These are phyloP conservation scores for Macroramphosus scolopax DNA, from an alignment of 2,797 vertebrate species.

Conservation along the genomic window DNA sequence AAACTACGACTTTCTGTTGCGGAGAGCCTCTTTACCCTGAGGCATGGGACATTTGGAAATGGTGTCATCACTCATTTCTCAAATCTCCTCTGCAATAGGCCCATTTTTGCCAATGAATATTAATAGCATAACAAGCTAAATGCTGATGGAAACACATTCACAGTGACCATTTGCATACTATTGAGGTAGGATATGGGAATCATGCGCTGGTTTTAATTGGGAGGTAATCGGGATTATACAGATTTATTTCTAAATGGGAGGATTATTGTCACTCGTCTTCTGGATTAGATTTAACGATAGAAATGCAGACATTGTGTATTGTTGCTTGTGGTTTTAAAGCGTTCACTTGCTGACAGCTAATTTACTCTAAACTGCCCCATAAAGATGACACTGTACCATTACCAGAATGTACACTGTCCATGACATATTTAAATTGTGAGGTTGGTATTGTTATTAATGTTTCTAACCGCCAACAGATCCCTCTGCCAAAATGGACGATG, in stretches of 20 bases:
- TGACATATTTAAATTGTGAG: too few relatives aligned
- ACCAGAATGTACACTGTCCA: too few relatives aligned
- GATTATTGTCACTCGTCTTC: conserved; percentile 44
- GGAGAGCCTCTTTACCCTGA: conserved; percentile 30
- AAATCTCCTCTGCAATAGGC: conserved; percentile 39
- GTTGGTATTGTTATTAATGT: too few relatives aligned
- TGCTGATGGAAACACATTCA: conserved; percentile 45
- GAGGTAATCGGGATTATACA: conserved; percentile 57
- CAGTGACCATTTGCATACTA: conserved; percentile 48
- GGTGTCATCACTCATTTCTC: conserved; percentile 63
- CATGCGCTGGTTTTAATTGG: conserved; percentile 55
- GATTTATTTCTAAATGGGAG: conserved; percentile 56
- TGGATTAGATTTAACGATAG: conserved; percentile 42
- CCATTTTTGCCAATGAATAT: conserved; percentile 55
- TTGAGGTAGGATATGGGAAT: conserved; percentile 38
- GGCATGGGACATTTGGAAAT: conserved; percentile 49
- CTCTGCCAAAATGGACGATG: background rate
- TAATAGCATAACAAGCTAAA: conserved; percentile 49
- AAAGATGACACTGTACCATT: too few relatives aligned
- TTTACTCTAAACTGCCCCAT: too few relatives aligned
- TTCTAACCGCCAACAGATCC: too few relatives aligned
- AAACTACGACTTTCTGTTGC: conserved; percentile 42
- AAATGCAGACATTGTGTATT: conserved; percentile 35
- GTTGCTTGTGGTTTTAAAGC: conserved; percentile 26
- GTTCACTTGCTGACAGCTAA: conserved; percentile 7